Conservation (phyloP, 2,888 invertebrate genomes). For the Venusia cambrica region DNA sequence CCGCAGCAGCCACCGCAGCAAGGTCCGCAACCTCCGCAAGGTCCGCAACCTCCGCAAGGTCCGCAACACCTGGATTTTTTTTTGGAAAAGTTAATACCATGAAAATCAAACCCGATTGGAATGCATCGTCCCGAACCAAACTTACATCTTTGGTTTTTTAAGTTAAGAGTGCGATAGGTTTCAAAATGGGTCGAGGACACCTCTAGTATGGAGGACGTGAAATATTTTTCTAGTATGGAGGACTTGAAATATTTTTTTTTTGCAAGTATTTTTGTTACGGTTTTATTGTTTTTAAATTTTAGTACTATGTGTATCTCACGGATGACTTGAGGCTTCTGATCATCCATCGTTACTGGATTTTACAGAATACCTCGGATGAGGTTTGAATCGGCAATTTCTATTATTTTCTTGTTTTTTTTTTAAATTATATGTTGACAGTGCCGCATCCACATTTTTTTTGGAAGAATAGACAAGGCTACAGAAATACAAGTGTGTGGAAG, state of each 20-base stretch:
- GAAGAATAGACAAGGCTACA: no score
- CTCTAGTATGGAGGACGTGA: constrained; percentile 4
- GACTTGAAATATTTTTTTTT: constrained; percentile 24
- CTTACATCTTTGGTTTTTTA: constrained; percentile 42
- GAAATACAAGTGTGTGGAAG: no score
- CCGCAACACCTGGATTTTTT: constrained; percentile 61
- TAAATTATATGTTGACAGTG: constrained; percentile 4
- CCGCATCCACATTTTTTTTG: no score
- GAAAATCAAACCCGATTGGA: no score
- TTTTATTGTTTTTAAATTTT: constrained; percentile 50
- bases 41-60: constrained; percentile 39
- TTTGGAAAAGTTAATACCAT: no score
- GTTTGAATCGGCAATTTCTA: constrained; percentile 38
- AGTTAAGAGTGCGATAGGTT: constrained; percentile 27
- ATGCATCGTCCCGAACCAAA: constrained; percentile 3
- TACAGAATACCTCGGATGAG: constrained; percentile 42
- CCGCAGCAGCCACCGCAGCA: constrained; percentile 43
- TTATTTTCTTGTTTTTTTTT: constrained; percentile 4
- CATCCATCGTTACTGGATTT: constrained; percentile 20
- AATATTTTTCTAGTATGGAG: constrained; percentile 18
- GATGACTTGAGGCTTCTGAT: constrained; percentile 56
- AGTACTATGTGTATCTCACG: constrained; percentile 39
- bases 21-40: constrained; percentile 37
- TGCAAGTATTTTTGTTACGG: constrained; percentile 28
- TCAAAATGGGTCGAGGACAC: constrained; percentile 20